Evolutionary conservation across 2,113 vertebrate species (phyloP), one percentile per base, ranked within the genome.

Genomic region (Lampris megalopsis): DNA sequence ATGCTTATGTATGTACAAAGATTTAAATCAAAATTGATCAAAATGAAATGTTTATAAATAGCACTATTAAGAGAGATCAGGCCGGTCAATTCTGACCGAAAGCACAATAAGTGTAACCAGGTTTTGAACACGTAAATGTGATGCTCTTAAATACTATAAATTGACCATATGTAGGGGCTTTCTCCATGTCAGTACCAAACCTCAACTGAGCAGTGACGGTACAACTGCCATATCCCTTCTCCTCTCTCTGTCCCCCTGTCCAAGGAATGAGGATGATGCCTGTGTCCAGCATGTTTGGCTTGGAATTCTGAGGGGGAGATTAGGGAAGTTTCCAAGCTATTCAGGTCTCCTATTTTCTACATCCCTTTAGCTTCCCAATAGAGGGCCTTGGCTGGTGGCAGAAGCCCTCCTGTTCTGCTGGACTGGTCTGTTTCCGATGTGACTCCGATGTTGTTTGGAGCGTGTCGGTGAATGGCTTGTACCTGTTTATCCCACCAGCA

Each of bases 271-370:
- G 76, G 73, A 69, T 81, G 77, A 86, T 88, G 82, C 63, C 38
- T 69, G 59, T 68, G 75, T 79, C 86, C 63, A 82, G 62, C 65
- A 61, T 68, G 73, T 77, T 85, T 68, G 85, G 78, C 59, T 85
- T 73, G 85, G 80, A 91, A 88, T 86, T 85, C 74, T 86, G 77
- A 85, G 77, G 43, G 67, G 81, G 81, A 93, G 92, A 93, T 94
- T 94, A 92, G 86, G 88, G 88, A 91, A 93, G 81, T 93, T 93
- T 94, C 91, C 90, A 86, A 86, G 84, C 87, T 89, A 92, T 93
- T 92, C 85, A 86, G 68, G 86, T 56, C 82, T 70, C 53, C 54
- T 53, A 68, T 87, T 83, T 80, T 87, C 73, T 60, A 36, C 78
- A 71, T n/a, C 38, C 35, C 35, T 2, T 40, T 58, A 47, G 49